phyloP scores from a whole-genome alignment of 2,888 invertebrate genomes.

The Vanessa cardui region DNA sequence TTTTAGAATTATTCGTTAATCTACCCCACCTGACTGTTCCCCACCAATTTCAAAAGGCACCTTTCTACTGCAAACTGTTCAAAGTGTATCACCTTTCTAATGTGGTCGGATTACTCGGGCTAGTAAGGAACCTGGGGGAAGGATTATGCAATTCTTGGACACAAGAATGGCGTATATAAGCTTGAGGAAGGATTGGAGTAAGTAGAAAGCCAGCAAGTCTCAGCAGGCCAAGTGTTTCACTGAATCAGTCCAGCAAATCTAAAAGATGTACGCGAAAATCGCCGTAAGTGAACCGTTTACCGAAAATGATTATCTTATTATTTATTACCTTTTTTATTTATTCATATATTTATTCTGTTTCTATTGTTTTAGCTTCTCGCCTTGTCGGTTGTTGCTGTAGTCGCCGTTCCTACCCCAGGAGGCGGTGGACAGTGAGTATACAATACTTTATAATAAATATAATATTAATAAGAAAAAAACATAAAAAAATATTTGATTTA shows the following conservation, averaged over 20 bases:
- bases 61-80: constrained; percentile 48
- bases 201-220: constrained; percentile 71
- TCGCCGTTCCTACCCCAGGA: constrained; percentile 69
- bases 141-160: constrained; percentile 70
- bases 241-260: constrained; percentile 73
- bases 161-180: constrained; percentile 68
- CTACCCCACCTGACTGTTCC: constrained; percentile 62
- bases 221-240: constrained; percentile 62
- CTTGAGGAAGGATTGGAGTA: constrained; percentile 59
- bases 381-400: constrained; percentile 62
- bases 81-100: constrained; percentile 58
- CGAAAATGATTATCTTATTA: background rate
- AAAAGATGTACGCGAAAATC: constrained; percentile 79
- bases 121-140: constrained; percentile 76
- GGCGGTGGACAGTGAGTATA: constrained; percentile 70
- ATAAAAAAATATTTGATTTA: background rate
- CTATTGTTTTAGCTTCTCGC: constrained; percentile 62
- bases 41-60: constrained; percentile 55
- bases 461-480: constrained; percentile 10
- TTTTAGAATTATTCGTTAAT: constrained; percentile 44
- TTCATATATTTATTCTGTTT: constrained; percentile 17
- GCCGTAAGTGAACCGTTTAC: constrained; percentile 65
- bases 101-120: constrained; percentile 59
- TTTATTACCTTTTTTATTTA: background rate
- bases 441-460: background rate